Evolutionary conservation across 2,888 invertebrate species (phyloP).

Genomic region (Sarcophaga rosellei): DNA sequence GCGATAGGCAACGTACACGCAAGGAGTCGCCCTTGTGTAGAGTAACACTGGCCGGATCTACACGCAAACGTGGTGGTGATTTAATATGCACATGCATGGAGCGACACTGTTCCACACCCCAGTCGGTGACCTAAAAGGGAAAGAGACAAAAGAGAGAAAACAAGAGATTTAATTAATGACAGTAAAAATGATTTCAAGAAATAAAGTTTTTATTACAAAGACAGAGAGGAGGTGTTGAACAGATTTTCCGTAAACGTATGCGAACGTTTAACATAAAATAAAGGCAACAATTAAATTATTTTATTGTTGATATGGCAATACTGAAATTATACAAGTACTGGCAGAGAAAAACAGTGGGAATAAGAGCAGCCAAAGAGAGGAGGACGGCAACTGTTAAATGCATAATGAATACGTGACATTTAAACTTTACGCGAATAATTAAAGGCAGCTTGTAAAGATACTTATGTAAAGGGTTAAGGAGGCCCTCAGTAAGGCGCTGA

Average conservation of each 20-base stretch:
- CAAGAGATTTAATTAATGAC: no score
- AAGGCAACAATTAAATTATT: conserved; percentile 54
- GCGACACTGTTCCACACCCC: conserved; percentile 86
- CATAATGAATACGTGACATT: conserved; percentile 37
- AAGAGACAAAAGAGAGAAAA: neutral
- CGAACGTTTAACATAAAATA: no score
- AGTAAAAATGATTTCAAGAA: no score
- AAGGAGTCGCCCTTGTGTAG: conserved; percentile 83
- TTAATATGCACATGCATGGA: conserved; percentile 84
- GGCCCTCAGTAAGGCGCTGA: no score
- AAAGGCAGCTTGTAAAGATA: no score
- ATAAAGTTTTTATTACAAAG: no score
- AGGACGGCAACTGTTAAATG: neutral
- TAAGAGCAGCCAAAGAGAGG: neutral
- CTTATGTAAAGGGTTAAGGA: conserved; percentile 26
- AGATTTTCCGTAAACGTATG: no score
- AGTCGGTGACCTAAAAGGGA: conserved; percentile 85
- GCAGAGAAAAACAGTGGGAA: neutral
- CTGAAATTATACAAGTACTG: neutral
- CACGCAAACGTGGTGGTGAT: conserved; percentile 85
- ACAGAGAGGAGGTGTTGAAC: no score
- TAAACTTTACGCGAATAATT: no score
- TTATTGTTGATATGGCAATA: conserved; percentile 55
- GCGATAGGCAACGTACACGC: conserved; percentile 84
- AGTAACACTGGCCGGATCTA: conserved; percentile 86